Base-by-base conservation (phyloP, 2,888 invertebrate genomes). In the Campopleginae sp. region DNA sequence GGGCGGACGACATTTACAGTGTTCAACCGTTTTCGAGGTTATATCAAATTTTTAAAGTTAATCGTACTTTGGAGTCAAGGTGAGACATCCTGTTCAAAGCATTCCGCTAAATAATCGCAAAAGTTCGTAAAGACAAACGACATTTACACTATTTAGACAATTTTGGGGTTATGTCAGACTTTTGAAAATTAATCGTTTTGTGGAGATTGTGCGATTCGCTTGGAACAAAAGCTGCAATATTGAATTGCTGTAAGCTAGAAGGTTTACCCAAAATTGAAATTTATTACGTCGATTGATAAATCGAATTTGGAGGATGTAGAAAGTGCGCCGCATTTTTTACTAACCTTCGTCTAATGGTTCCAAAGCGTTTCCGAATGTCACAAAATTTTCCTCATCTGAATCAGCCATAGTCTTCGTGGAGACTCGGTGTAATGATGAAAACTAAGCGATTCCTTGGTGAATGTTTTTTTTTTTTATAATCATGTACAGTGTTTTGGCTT, bases 341-440 rank as follows among this genome's bases (percentile, higher is more conserved):
- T 89, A 94, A 98, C 98, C 98, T 95, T 98, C 97, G 91, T 98
- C 97, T 80, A 97, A 95, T 0, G 97, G 96, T 42, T 98, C 97
- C 61, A 98, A 94, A 0, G 97, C 96, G 63, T 96, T 98, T 33
- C 98, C 98, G 92, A 96, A 97, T n/a, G 95, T 94, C 92, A 94
- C 96, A 94, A 96, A 96, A 90, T 95, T 94, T 88, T 96, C 96
- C 58, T 97, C 96, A 1, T 96, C 96, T 7, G 90, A 90, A 46
- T 93, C 93, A 70, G 85, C 88, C 93, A 93, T 94, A 87, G 42
- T 82, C 12, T 23, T 54, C 14, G 42, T 27, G n/a, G 19, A 44
- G 23, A 51, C 19, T 66, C 23, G 31, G 1, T 51, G 4, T 10
- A 61, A 58, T 42, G 27, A 54, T 38, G 31, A 42, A 19, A 8